Evolutionary conservation across 2,113 vertebrate genomes (phyloP).

Genomic region (Empidonax traillii): DNA sequence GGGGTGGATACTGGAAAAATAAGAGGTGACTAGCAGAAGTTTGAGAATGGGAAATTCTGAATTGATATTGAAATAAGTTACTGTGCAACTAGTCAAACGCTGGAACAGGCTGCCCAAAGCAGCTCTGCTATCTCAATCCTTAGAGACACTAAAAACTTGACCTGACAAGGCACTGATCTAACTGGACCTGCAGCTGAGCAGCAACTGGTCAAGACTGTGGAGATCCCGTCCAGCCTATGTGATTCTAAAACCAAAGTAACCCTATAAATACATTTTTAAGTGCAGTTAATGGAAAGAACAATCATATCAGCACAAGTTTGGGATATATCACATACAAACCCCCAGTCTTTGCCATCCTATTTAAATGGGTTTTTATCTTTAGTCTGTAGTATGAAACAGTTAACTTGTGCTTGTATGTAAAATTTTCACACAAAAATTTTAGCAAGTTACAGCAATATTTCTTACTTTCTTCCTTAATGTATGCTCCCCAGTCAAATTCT

Average conservation of each 20-base stretch:
- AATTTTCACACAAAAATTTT: background rate
- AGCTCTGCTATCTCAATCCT: background rate
- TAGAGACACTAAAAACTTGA: background rate
- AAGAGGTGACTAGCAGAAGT: background rate
- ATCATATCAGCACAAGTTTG: background rate
- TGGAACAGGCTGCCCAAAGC: background rate
- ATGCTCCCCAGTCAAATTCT: slow-evolving; percentile 44
- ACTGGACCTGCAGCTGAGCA: background rate
- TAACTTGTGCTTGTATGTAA: background rate
- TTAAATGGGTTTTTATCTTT: background rate
- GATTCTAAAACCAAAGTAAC: background rate
- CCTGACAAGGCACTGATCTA: background rate
- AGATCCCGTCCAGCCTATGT: background rate
- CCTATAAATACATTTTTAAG: background rate
- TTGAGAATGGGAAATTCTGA: background rate
- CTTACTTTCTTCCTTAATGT: slow-evolving; percentile 57
- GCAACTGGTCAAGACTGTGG: background rate
- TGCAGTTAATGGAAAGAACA: background rate
- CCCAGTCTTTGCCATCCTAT: background rate
- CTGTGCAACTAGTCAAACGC: background rate
- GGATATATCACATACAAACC: background rate
- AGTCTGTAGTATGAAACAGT: background rate
- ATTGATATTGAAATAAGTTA: background rate
- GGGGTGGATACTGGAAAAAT: background rate
- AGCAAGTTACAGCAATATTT: background rate